Evolutionary conservation across 2,888 invertebrate genomes (phyloP).

Genomic region (Eucera pruinosa): DNA sequence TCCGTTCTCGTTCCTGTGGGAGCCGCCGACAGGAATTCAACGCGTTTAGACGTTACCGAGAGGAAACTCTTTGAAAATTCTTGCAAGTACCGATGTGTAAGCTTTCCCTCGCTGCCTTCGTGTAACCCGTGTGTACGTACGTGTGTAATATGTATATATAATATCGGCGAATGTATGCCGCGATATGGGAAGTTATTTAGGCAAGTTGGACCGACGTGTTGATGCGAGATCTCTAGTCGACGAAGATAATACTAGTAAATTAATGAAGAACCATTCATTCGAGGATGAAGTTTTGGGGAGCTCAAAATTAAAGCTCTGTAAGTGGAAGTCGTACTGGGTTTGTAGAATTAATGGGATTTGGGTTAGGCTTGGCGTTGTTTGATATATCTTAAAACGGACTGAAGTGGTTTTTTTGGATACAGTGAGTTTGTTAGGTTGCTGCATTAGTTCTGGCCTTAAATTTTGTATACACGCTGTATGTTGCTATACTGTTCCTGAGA

Average conservation of each 20-base stretch:
- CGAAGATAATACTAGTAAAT: neutral
- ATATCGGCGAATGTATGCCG: constrained; percentile 25
- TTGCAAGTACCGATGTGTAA: constrained; percentile 59
- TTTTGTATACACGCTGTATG: too few species aligned
- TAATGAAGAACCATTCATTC: constrained; percentile 11
- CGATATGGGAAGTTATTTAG: constrained; percentile 31
- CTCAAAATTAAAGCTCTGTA: too few species aligned
- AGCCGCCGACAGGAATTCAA: constrained; percentile 70
- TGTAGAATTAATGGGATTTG: neutral
- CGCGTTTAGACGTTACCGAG: constrained; percentile 66
- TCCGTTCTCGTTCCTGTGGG: constrained; percentile 71
- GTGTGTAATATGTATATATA: too few species aligned
- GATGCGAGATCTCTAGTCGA: neutral
- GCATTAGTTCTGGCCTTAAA: too few species aligned
- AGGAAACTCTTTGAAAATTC: constrained; percentile 67
- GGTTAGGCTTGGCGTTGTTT: too few species aligned
- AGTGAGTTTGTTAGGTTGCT: too few species aligned
- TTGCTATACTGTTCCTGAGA: too few species aligned
- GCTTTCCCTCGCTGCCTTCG: constrained; percentile 41
- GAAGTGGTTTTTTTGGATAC: too few species aligned
- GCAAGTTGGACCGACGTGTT: neutral
- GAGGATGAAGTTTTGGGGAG: neutral
- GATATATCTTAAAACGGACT: too few species aligned
- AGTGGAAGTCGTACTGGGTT: neutral
- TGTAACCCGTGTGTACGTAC: constrained; percentile 57